phyloP scores from a whole-genome alignment of 2,888 invertebrate species.

The Bombylius major region DNA sequence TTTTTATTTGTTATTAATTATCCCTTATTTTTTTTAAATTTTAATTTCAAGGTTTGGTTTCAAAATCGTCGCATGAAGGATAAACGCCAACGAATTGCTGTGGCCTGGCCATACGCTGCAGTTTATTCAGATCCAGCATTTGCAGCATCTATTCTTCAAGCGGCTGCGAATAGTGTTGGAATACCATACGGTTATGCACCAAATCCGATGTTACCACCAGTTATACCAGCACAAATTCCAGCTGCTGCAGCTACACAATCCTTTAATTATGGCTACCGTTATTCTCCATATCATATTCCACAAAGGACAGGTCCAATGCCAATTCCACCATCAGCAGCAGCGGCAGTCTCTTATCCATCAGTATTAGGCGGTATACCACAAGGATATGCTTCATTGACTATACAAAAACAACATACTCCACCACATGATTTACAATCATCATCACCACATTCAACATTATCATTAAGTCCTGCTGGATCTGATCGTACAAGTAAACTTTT shows the following conservation, averaged over 20 bases:
- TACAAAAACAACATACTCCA: slow-evolving; percentile 33
- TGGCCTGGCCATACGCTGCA: slow-evolving; percentile 90
- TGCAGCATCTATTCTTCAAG: slow-evolving; percentile 83
- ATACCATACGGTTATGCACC: slow-evolving; percentile 51
- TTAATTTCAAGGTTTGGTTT: slow-evolving; percentile 76
- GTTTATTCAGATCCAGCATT: slow-evolving; percentile 90
- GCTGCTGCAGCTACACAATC: slow-evolving; percentile 43
- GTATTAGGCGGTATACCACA: slow-evolving; percentile 26
- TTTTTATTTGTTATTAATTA: no score
- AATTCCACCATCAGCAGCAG: slow-evolving; percentile 25
- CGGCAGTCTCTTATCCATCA: slow-evolving; percentile 18
- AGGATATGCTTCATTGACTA: slow-evolving; percentile 20
- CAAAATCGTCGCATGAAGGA: slow-evolving; percentile 51
- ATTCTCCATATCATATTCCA: slow-evolving; percentile 42
- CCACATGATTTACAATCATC: slow-evolving; percentile 35
- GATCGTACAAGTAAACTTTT: slow-evolving; percentile 32
- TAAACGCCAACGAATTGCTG: slow-evolving; percentile 86
- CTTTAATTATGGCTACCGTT: slow-evolving; percentile 39
- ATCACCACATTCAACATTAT: slow-evolving; percentile 34
- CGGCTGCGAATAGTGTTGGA: slow-evolving; percentile 63
- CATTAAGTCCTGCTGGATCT: slow-evolving; percentile 35
- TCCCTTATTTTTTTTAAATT: no score
- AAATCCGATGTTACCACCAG: slow-evolving; percentile 41
- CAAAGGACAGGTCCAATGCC: slow-evolving; percentile 35
- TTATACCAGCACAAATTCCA: slow-evolving; percentile 42